Conservation (phyloP, 2,888 invertebrate genomes). For the Alentia gelatinosa region DNA sequence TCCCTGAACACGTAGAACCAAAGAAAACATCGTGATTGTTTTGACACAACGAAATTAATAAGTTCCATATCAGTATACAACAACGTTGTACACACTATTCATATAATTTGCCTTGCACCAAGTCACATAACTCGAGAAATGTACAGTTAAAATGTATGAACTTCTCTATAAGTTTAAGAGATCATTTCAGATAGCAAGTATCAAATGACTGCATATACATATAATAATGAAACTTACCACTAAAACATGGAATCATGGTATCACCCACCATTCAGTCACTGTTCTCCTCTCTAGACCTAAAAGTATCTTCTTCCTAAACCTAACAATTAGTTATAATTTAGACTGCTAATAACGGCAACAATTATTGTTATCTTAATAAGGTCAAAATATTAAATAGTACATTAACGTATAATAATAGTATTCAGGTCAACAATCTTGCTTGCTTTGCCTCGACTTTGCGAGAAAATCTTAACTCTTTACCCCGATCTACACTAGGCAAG, state of each 20-base stretch:
- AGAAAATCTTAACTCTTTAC: no score
- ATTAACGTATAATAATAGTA: no score
- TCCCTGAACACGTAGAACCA: background rate
- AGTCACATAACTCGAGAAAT: background rate
- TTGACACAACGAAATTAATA: slow-evolving; percentile 1
- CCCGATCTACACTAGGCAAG: no score
- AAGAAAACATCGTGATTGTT: background rate
- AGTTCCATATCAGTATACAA: background rate
- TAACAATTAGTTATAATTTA: no score
- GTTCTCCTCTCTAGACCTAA: no score
- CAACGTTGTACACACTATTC: background rate
- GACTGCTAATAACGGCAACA: no score
- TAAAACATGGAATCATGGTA: background rate
- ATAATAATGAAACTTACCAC: background rate
- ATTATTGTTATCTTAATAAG: no score
- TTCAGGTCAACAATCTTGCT: no score
- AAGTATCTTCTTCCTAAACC: no score
- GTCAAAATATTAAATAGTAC: no score
- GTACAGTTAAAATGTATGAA: background rate
- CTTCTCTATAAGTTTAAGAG: background rate
- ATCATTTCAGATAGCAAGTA: background rate
- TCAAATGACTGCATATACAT: background rate
- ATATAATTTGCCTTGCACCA: background rate
- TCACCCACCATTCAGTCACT: no score
- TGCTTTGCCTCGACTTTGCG: no score